Conservation (phyloP, 1,140 invertebrate genomes). For the Halyomorpha halys region DNA sequence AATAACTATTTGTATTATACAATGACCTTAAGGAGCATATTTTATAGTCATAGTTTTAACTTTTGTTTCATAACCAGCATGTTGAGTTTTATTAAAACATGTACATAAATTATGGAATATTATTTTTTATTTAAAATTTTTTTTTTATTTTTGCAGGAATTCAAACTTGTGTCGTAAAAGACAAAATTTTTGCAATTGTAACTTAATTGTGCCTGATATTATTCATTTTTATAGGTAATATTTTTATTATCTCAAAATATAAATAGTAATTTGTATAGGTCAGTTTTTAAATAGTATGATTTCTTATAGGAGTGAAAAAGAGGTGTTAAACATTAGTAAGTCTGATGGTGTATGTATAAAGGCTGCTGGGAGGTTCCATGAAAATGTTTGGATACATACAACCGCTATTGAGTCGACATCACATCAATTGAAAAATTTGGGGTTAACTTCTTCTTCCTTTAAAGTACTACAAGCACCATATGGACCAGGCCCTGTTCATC, state of each 20-base stretch:
- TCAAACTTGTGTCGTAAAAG: no score
- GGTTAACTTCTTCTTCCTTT: background rate
- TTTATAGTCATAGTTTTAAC: no score
- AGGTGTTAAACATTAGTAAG: background rate
- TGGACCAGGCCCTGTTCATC: slow-evolving; percentile 1
- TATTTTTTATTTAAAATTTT: no score
- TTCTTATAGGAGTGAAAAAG: background rate
- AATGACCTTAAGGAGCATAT: no score
- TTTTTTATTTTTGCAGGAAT: no score
- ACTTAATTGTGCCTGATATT: slow-evolving; percentile 15
- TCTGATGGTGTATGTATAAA: background rate
- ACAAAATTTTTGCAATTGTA: background rate
- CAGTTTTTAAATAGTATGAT: background rate
- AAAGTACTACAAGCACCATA: background rate
- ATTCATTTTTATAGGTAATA: slow-evolving; percentile 23
- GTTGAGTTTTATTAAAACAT: no score
- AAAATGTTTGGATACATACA: background rate
- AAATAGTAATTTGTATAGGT: background rate
- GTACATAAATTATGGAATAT: no score
- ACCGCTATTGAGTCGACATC: background rate
- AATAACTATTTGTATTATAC: no score
- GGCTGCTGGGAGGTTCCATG: background rate
- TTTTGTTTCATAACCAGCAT: no score
- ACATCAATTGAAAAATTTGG: background rate
- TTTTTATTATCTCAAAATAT: background rate